These are phyloP conservation scores for Phataginus tricuspis DNA, from an alignment of 2,797 vertebrate genomes.

Conservation along the genomic window DNA sequence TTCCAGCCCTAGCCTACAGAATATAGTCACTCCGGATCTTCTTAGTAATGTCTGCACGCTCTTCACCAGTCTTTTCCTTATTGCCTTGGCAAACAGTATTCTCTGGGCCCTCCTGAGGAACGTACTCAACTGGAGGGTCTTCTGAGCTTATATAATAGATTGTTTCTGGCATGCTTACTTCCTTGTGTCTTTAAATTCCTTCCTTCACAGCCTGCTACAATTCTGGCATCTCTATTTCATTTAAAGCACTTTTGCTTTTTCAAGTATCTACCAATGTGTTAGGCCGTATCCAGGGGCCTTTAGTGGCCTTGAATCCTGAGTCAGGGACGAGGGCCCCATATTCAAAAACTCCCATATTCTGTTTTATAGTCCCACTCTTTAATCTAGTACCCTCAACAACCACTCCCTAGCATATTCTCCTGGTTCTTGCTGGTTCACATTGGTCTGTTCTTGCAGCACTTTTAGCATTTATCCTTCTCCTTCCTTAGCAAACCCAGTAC, in stretches of 20 bases:
- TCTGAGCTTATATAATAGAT: background rate
- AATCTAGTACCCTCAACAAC: background rate
- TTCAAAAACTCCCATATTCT: background rate
- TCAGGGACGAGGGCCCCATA: background rate
- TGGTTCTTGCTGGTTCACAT: background rate
- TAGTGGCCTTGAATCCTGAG: background rate
- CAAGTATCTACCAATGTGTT: background rate
- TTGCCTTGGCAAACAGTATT: background rate
- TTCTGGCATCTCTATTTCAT: background rate
- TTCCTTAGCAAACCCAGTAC: background rate
- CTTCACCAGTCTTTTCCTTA: background rate
- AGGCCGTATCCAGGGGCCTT: background rate
- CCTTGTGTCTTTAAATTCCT: background rate
- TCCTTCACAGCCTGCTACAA: background rate
- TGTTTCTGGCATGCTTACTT: background rate
- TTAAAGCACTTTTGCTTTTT: background rate
- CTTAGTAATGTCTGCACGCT: background rate
- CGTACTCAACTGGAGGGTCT: background rate
- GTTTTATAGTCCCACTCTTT: background rate
- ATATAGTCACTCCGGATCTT: background rate
- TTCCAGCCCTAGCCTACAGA: background rate
- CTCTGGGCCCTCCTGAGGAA: background rate
- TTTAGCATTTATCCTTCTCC: background rate
- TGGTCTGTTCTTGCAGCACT: background rate
- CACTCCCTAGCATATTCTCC: background rate